Evolutionary conservation across 2,888 invertebrate species (phyloP).

Genomic region (Petrolisthes manimaculis): DNA sequence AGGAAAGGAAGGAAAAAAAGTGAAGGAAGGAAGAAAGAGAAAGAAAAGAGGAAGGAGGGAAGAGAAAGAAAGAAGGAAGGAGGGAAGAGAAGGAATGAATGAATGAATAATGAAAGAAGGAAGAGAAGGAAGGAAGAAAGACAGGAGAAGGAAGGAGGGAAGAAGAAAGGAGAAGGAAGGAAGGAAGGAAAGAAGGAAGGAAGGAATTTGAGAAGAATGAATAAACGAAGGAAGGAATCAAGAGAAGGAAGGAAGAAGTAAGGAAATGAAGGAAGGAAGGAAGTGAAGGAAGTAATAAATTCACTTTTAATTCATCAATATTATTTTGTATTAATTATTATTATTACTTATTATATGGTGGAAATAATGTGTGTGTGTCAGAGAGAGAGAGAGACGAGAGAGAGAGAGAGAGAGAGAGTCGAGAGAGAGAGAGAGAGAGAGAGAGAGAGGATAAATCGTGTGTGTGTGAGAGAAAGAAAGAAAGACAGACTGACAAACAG

Average conservation of each 20-base stretch:
- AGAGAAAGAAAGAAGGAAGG: background rate
- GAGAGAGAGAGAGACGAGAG: constrained; percentile 12
- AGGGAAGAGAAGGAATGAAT: too few relatives aligned
- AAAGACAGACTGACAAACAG: constrained; percentile 25
- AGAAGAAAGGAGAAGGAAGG: background rate
- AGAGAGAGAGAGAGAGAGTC: background rate
- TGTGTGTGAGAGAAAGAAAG: constrained; percentile 27
- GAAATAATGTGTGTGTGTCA: background rate
- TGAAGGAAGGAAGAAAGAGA: background rate
- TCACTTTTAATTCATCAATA: too few relatives aligned
- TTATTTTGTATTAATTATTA: too few relatives aligned
- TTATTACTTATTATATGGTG: background rate
- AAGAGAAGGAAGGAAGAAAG: background rate
- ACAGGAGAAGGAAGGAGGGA: background rate
- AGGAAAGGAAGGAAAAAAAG: background rate
- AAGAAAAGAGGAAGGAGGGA: background rate
- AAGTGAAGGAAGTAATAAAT: background rate
- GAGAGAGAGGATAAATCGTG: constrained; percentile 19
- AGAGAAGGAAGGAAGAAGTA: background rate
- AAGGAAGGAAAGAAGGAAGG: background rate
- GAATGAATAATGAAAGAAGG: background rate
- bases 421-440: constrained; percentile 22
- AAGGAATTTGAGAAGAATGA: background rate
- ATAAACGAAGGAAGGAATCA: background rate
- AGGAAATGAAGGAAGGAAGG: background rate